Evolutionary conservation across 2,113 vertebrate species (phyloP).

Genomic region (Hippoglossus stenolepis): DNA sequence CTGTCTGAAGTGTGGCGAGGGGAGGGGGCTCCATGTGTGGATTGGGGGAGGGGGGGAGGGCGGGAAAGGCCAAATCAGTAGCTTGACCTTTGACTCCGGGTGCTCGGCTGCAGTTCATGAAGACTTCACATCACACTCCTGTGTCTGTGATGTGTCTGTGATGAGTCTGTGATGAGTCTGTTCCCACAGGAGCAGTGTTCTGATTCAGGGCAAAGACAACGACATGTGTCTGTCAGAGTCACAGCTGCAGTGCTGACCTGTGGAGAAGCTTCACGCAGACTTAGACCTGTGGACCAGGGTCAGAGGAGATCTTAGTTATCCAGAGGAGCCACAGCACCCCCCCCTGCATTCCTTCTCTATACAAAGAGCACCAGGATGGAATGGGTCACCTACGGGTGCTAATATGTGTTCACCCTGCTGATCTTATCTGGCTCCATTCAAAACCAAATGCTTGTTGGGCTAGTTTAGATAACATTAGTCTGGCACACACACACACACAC

Average conservation of each 20-base stretch:
- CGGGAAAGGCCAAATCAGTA: slow-evolving; percentile 60
- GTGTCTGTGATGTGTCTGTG: background rate
- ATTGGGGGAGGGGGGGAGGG: background rate
- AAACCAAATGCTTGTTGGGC: slow-evolving; percentile 46
- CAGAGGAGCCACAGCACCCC: slow-evolving; percentile 18
- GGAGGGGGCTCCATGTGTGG: slow-evolving; percentile 6
- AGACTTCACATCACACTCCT: slow-evolving; percentile 59
- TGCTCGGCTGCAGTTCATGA: slow-evolving; percentile 62
- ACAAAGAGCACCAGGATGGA: slow-evolving; percentile 18
- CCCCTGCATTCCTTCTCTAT: slow-evolving; percentile 43
- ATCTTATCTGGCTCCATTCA: slow-evolving; percentile 51
- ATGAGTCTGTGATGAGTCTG: background rate
- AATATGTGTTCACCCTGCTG: slow-evolving; percentile 36
- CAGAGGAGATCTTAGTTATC: too few relatives aligned
- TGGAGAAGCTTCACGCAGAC: slow-evolving; percentile 11
- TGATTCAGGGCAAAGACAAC: too few relatives aligned
- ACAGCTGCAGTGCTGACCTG: background rate
- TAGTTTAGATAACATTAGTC: slow-evolving; percentile 61
- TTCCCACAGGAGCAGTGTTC: too few relatives aligned
- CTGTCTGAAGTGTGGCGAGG: slow-evolving; percentile 55
- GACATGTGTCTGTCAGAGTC: too few relatives aligned
- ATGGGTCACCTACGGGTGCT: slow-evolving; percentile 24
- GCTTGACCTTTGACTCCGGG: slow-evolving; percentile 72
- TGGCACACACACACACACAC: slow-evolving; percentile 28
- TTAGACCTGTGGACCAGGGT: too few relatives aligned